A percentile compares a stretch with the other conserved stretches of the same genome.
Conservation (phyloP, 2,113 vertebrate genomes). For the Pipa parva region DNA sequence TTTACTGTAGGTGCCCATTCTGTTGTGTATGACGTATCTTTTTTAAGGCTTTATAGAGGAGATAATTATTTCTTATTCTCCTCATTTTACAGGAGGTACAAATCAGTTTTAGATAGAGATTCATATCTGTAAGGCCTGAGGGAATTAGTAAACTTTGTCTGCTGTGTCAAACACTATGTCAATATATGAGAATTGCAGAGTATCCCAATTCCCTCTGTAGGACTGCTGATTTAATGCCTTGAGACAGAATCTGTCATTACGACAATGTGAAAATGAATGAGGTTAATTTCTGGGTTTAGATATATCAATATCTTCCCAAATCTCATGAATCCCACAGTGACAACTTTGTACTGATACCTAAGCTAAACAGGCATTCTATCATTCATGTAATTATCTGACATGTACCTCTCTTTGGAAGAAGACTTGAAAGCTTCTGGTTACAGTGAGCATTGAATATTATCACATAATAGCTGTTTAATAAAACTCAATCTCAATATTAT, state of each 20-base stretch:
- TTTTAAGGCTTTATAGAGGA: not conserved
- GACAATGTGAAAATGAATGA: conserved; percentile 73
- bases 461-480: conserved; percentile 16
- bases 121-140: conserved; percentile 43
- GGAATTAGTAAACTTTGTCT: conserved; percentile 48
- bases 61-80: not conserved
- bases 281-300: conserved; percentile 71
- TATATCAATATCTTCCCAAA: conserved; percentile 67
- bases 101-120: conserved; percentile 27
- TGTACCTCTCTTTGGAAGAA: conserved; percentile 2
- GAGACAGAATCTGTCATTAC: conserved; percentile 66
- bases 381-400: conserved; percentile 37
- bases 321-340: conserved; percentile 40
- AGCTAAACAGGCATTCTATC: conserved; percentile 45
- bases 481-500: not conserved
- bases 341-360: conserved; percentile 53
- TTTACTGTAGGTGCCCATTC: too few relatives aligned
- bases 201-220: conserved; percentile 56
- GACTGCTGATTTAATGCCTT: conserved; percentile 65
- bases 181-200: conserved; percentile 57
- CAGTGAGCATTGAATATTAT: conserved; percentile 11
- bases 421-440: not conserved
- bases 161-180: conserved; percentile 56
- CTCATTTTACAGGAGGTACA: not conserved
- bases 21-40: not conserved